These are phyloP conservation scores for Micrasema minimum DNA, from an alignment of 1,140 invertebrate species.

Conservation along the genomic window DNA sequence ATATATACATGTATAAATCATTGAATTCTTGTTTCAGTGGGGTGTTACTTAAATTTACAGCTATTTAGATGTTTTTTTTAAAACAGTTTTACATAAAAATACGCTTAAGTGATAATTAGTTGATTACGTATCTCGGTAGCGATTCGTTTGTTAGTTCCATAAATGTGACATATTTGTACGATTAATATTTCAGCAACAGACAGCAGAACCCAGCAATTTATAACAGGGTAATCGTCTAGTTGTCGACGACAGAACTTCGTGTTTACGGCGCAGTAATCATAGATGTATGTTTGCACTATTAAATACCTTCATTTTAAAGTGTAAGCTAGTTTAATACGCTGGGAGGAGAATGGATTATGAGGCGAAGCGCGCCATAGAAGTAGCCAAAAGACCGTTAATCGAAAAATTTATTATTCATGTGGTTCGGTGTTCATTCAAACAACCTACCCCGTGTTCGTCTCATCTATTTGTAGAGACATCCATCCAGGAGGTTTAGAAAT, in stretches of 20 bases:
- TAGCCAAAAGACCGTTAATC: constrained; percentile 51
- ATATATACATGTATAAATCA: too few relatives aligned
- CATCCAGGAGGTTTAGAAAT: constrained; percentile 23
- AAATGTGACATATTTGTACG: constrained; percentile 24
- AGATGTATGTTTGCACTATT: constrained; percentile 36
- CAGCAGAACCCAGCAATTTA: constrained; percentile 36
- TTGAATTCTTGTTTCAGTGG: too few relatives aligned
- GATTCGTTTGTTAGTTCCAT: too few relatives aligned
- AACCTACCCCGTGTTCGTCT: constrained; percentile 30
- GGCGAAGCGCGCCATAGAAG: constrained; percentile 16
- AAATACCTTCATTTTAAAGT: constrained; percentile 41
- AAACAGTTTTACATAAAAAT: too few relatives aligned
- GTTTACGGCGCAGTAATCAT: constrained; percentile 30
- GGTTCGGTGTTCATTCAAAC: constrained; percentile 32
- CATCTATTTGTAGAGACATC: constrained; percentile 40
- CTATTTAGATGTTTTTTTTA: too few relatives aligned
- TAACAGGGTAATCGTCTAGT: constrained; percentile 34
- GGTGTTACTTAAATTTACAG: too few relatives aligned
- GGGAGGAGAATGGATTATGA: constrained; percentile 21
- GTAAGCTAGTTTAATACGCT: constrained; percentile 35
- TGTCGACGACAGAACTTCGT: constrained; percentile 11
- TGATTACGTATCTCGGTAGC: too few relatives aligned
- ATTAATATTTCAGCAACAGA: constrained; percentile 33
- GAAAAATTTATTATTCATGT: constrained; percentile 54
- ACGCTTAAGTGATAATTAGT: too few relatives aligned